phyloP scores from a whole-genome alignment of 2,797 vertebrate species.

The Ceryle rudis region DNA sequence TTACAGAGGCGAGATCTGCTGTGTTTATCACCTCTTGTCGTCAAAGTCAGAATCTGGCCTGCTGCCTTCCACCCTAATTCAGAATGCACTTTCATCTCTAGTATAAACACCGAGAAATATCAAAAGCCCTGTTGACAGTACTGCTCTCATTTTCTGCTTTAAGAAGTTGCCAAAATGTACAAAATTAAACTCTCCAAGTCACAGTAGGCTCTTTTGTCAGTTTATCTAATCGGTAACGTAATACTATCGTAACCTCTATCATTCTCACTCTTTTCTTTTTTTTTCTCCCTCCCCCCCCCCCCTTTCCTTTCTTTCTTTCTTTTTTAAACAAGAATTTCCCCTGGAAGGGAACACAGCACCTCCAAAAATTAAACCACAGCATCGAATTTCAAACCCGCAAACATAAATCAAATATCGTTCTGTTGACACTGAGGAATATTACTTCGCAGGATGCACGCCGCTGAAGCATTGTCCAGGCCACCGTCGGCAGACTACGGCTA shows the following conservation, averaged over 20 bases:
- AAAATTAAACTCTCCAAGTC: conserved; percentile 68
- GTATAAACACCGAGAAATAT: conserved; percentile 67
- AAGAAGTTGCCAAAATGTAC: conserved; percentile 74
- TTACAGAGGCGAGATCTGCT: not conserved
- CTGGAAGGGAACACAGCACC: conserved; percentile 38
- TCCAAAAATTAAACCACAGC: conserved; percentile 47
- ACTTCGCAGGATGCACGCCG: not conserved
- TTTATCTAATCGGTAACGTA: conserved; percentile 72
- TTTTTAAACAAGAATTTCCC: conserved; percentile 25
- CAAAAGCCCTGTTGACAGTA: conserved; percentile 68
- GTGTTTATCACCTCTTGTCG: conserved; percentile 65
- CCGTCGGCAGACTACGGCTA: not conserved
- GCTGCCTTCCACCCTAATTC: conserved; percentile 55
- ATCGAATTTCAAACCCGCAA: not conserved
- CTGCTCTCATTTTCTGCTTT: conserved; percentile 67
- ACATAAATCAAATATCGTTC: conserved; percentile 34
- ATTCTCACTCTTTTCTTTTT: not conserved
- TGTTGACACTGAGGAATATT: conserved; percentile 18
- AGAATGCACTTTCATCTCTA: conserved; percentile 75
- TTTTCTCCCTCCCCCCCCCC: not conserved
- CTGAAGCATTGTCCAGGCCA: not conserved
- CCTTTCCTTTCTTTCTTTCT: not conserved
- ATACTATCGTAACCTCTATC: conserved; percentile 62
- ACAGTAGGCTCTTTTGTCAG: conserved; percentile 70
- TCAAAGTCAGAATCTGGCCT: conserved; percentile 44